These are phyloP conservation scores for Micrasema longulum DNA, from an alignment of 1,140 invertebrate genomes.

Conservation along the genomic window DNA sequence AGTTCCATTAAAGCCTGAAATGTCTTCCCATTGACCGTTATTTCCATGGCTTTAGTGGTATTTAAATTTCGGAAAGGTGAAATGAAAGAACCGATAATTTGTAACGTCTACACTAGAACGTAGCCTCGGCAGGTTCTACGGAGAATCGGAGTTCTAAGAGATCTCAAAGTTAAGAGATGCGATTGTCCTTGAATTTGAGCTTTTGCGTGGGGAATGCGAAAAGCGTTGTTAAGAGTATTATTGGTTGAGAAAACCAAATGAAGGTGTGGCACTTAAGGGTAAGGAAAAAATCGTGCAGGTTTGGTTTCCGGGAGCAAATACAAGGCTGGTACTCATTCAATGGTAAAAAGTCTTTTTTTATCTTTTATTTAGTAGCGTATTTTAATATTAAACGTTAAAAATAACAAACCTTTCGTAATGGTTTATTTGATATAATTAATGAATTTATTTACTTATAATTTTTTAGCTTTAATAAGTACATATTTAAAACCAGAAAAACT, in stretches of 20 bases:
- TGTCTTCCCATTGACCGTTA: conserved; percentile 19
- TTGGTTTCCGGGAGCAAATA: background rate
- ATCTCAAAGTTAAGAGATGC: conserved; percentile 21
- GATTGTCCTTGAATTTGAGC: background rate
- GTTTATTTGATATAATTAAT: too few species aligned
- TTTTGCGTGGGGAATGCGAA: conserved; percentile 31
- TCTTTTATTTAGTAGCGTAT: too few species aligned
- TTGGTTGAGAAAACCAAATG: conserved; percentile 30
- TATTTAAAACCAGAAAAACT: too few species aligned
- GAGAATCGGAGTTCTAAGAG: background rate
- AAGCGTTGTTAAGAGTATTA: conserved; percentile 25
- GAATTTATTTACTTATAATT: too few species aligned
- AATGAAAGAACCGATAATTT: conserved; percentile 48
- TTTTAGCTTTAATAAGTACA: too few species aligned
- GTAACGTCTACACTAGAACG: conserved; percentile 38
- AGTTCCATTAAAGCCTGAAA: background rate
- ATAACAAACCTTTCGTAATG: too few species aligned
- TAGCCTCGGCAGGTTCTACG: conserved; percentile 2
- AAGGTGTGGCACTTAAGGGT: conserved; percentile 10
- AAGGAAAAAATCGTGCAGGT: conserved; percentile 16
- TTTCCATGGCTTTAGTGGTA: conserved; percentile 1
- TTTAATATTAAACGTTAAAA: too few species aligned
- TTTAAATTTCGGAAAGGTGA: conserved; percentile 43
- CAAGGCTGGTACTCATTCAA: too few species aligned
- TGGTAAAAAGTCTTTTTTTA: too few species aligned